A percentile compares a stretch with the other conserved stretches of the same genome.
Conservation (phyloP, 2,888 invertebrate genomes). For the Lepidocyrtinus sp. region DNA sequence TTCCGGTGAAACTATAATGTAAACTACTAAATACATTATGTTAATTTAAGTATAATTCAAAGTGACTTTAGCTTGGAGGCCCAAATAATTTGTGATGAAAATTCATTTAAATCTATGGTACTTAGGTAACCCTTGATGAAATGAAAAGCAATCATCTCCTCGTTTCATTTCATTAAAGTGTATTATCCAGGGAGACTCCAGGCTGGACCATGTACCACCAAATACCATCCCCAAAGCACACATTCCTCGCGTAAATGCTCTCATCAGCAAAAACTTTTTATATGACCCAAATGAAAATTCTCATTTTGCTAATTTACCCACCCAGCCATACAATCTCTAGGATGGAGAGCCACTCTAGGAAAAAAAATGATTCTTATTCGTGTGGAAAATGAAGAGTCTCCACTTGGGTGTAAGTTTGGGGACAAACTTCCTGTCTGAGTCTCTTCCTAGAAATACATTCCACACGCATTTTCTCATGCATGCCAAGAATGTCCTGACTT, state of each 20-base stretch:
- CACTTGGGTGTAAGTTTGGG: neutral
- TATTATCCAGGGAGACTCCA: neutral
- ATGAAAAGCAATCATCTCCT: neutral
- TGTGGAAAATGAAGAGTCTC: conserved; percentile 19
- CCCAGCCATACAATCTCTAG: too few species aligned
- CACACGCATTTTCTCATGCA: neutral
- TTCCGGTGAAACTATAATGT: neutral
- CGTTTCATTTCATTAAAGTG: neutral
- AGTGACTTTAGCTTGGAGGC: neutral
- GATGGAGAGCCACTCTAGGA: neutral
- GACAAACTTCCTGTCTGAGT: neutral
- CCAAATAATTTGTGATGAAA: neutral
- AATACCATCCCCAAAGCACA: neutral
- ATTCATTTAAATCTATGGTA: too few species aligned
- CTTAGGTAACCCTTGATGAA: too few species aligned
- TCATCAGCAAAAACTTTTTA: conserved; percentile 14
- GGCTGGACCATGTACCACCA: neutral
- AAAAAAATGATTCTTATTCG: conserved; percentile 14
- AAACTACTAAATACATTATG: neutral
- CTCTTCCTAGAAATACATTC: neutral
- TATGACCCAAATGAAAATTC: conserved; percentile 18
- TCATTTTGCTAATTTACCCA: conserved; percentile 19
- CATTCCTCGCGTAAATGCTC: neutral
- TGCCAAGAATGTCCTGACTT: neutral
- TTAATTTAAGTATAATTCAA: too few species aligned